Evolutionary conservation across 1,140 invertebrate genomes (phyloP).

Genomic region (Atopsyche davidsoni): DNA sequence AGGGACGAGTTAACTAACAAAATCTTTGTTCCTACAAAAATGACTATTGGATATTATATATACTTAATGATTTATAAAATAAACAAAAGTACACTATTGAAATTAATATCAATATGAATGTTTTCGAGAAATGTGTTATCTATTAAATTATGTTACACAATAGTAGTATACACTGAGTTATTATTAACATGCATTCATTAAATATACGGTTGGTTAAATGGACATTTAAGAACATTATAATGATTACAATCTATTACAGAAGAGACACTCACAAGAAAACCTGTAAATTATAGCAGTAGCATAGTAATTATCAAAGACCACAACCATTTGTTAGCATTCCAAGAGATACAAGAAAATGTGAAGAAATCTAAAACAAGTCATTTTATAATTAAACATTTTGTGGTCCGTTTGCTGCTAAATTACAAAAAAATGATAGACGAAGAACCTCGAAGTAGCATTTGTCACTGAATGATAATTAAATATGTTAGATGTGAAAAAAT

Average conservation of each 20-base stretch:
- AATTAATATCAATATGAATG: too few species aligned
- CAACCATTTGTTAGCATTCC: not conserved
- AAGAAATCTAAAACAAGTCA: slow-evolving; percentile 3
- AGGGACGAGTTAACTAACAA: too few species aligned
- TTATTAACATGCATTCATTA: slow-evolving; percentile 11
- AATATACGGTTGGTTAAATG: slow-evolving; percentile 1
- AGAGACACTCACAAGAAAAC: too few species aligned
- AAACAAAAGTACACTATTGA: too few species aligned
- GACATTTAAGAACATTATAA: not conserved
- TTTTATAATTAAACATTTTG: slow-evolving; percentile 6
- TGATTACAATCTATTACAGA: not conserved
- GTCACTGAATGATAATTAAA: slow-evolving; percentile 14
- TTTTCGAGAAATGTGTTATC: too few species aligned
- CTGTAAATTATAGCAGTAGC: too few species aligned
- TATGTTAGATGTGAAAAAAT: slow-evolving; percentile 19
- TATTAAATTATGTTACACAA: slow-evolving; percentile 6
- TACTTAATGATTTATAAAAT: too few species aligned
- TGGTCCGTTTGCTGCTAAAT: slow-evolving; percentile 24
- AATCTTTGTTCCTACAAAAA: too few species aligned
- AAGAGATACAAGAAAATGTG: not conserved
- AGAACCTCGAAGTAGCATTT: slow-evolving; percentile 9
- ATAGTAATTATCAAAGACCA: slow-evolving; percentile 3
- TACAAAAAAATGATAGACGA: slow-evolving; percentile 11
- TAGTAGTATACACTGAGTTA: slow-evolving; percentile 13
- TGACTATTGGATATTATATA: too few species aligned